Evolutionary conservation across 2,113 vertebrate species (phyloP).

Genomic region (Symphodus melops): DNA sequence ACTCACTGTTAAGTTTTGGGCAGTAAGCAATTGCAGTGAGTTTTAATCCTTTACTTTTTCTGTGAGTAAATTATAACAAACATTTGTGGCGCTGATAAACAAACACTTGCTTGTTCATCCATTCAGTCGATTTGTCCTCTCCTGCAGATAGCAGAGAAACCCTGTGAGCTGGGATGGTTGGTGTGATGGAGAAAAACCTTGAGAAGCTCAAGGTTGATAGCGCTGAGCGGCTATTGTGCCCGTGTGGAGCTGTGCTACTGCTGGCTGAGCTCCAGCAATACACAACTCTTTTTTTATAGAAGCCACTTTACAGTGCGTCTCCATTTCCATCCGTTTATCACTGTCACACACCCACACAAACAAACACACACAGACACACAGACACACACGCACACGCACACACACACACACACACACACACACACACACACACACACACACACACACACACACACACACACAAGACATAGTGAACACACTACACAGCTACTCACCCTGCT

Average conservation of each 20-base stretch:
- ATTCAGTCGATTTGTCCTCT: slow-evolving; percentile 43
- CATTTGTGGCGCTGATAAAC: slow-evolving; percentile 42
- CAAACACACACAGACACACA: no score
- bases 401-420: no score
- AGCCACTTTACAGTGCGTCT: slow-evolving; percentile 57
- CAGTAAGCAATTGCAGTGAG: slow-evolving; percentile 6
- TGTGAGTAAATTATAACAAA: slow-evolving; percentile 43
- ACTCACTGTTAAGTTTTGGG: slow-evolving; percentile 11
- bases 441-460: no score
- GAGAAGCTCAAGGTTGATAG: slow-evolving; percentile 65
- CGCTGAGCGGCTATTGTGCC: slow-evolving; percentile 51
- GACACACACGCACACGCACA: no score
- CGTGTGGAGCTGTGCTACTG: slow-evolving; percentile 39
- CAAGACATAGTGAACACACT: slow-evolving; percentile 25
- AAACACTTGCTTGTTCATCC: slow-evolving; percentile 53
- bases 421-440: no score
- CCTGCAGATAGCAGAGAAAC: slow-evolving; percentile 37
- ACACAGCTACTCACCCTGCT: slow-evolving; percentile 83
- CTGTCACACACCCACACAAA: slow-evolving; percentile 15
- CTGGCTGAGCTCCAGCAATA: slow-evolving; percentile 58
- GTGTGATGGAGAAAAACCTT: slow-evolving; percentile 55
- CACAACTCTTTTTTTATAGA: slow-evolving; percentile 48
- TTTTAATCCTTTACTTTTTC: slow-evolving; percentile 52
- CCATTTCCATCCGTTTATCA: slow-evolving; percentile 60
- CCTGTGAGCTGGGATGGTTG: slow-evolving; percentile 28